Evolutionary conservation across 2,797 vertebrate species (phyloP), one percentile per base, ranked within the genome.

Genomic region (Staurois parvus): DNA sequence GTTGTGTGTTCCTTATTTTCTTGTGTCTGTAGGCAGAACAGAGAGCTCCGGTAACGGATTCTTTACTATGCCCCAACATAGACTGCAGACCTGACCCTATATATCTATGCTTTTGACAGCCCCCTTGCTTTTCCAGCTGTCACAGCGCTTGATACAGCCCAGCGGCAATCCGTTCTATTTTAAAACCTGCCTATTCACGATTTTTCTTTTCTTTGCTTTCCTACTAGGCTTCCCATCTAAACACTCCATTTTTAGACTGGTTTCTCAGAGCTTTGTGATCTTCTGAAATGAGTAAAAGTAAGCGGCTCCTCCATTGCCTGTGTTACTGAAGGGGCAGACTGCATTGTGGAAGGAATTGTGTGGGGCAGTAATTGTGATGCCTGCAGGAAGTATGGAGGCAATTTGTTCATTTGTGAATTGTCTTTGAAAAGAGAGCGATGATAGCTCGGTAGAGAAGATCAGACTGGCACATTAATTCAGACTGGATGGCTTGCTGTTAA

Each of bases 81-180:
- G 48, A 67, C 15, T 30, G 28, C 42, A 34, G 42, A 2, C 40
- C 9, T 74, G 69, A 68, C 42, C 48, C 37, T 17, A 45, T 79
- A 26, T 26, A 56, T 72, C 77, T 67, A 3, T 32, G 3, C 72
- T 62, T n/a, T 52, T 73, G 48, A 80, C 70, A 72, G 56, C 29
- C n/a, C 32, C 34, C 17, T 72, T 74, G 59, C 70, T 74, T 13
- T 80, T 79, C 62, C 84, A 85, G 77, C 84, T 79, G 76, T 79
- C 76, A 1, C 56, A 45, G 52, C 30, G 37, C 75, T 56, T 13
- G 19, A 32, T 9, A 11, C 26, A 76, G 72, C 26, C 52, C 69
- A 29, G 45, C 37, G 75, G 52, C 56, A 72, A 13, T 28, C 19
- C 21, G 56, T 79, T 85, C 84, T 74, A 85, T 85, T 68, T 80